These are phyloP conservation scores for Psophia crepitans DNA, from an alignment of 2,113 vertebrate species.

Conservation along the genomic window DNA sequence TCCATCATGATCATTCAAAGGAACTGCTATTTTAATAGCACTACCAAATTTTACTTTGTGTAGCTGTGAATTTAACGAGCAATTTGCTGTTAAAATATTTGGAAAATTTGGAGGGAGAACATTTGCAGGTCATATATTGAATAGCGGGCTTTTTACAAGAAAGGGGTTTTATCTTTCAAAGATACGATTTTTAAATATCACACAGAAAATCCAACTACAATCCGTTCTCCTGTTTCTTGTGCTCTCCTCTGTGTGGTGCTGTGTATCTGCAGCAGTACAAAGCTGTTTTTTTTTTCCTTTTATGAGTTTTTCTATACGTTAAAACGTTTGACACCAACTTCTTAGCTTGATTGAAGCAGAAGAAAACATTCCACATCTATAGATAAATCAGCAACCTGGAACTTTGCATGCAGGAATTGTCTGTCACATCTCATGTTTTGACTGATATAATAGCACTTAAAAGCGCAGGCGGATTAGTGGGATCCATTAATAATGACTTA, in stretches of 20 bases:
- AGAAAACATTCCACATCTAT: background rate
- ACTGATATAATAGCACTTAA: background rate
- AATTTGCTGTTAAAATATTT: slow-evolving; percentile 11
- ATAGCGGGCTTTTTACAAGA: background rate
- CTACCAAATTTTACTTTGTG: background rate
- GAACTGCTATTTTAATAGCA: background rate
- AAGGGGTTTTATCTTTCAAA: background rate
- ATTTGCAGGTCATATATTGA: background rate
- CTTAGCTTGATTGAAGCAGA: background rate
- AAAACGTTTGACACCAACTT: background rate
- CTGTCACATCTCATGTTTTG: slow-evolving; percentile 5
- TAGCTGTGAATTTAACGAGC: slow-evolving; percentile 1
- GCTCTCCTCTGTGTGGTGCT: slow-evolving; percentile 62
- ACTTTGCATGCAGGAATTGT: background rate
- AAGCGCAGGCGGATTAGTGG: background rate
- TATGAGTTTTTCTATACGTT: background rate
- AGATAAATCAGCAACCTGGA: slow-evolving; percentile 8
- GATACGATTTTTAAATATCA: background rate
- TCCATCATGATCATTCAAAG: background rate
- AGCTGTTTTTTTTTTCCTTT: background rate
- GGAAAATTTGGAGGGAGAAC: background rate
- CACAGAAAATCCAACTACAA: background rate
- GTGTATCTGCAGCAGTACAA: slow-evolving; percentile 16
- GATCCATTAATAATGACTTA: background rate
- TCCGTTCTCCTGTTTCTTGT: background rate